Percentiles rank a stretch among this genome's conserved stretches.
Conservation (phyloP, 92 coral and sea anemone genomes). For the Parazoanthus darwini region DNA sequence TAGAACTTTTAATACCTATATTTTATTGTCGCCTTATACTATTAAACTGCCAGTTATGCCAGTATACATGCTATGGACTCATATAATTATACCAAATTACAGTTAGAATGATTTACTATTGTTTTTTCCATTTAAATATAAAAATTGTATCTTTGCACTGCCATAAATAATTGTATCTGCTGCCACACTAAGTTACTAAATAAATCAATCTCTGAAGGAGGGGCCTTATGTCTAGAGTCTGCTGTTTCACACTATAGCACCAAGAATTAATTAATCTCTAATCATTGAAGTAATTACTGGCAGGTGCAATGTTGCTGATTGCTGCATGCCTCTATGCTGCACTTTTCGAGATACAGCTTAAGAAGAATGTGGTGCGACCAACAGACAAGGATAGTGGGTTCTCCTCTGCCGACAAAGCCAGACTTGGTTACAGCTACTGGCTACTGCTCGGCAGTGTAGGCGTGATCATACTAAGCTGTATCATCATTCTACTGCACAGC, state of each 20-base stretch:
- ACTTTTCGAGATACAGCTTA: conserved; percentile 78
- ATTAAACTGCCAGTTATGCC: no score
- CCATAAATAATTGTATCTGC: no score
- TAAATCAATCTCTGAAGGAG: no score
- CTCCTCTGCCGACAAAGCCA: conserved; percentile 75
- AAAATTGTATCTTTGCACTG: no score
- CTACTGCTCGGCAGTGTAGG: conserved; percentile 76
- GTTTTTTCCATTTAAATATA: no score
- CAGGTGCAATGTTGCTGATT: conserved; percentile 64
- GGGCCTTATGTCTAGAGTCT: no score
- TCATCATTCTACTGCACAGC: conserved; percentile 62
- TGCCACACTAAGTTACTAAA: no score
- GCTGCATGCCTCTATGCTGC: conserved; percentile 76
- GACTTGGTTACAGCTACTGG: conserved; percentile 85
- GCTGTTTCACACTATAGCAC: not conserved
- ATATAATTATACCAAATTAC: no score
- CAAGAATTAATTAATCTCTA: not conserved
- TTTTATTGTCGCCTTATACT: no score
- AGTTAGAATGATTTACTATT: no score
- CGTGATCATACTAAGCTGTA: conserved; percentile 65
- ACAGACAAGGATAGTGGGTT: conserved; percentile 64
- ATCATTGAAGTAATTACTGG: not conserved
- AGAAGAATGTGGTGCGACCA: conserved; percentile 73
- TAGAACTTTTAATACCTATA: no score
- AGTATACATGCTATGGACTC: no score